These are phyloP conservation scores for Hoplostethus mediterraneus DNA, from an alignment of 2,797 vertebrate genomes.

Conservation along the genomic window DNA sequence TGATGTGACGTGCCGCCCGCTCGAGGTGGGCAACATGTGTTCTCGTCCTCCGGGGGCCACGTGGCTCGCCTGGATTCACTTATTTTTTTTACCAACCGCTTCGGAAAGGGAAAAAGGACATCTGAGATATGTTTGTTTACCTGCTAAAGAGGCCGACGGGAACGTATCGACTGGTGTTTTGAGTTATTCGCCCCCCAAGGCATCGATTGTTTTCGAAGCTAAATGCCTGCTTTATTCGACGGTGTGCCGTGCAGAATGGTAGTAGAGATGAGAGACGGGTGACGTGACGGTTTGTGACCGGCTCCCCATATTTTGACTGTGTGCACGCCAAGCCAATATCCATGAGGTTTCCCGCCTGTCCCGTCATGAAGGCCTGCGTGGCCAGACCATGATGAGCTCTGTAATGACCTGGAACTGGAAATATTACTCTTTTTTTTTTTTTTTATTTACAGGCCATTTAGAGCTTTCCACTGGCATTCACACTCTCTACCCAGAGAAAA, in stretches of 20 bases:
- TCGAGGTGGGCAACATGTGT: slow-evolving; percentile 20
- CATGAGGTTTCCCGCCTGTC: slow-evolving; percentile 34
- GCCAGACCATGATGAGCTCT: slow-evolving; percentile 64
- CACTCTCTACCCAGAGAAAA: slow-evolving; percentile 64
- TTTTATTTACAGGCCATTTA: slow-evolving; percentile 69
- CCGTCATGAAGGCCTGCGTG: slow-evolving; percentile 45
- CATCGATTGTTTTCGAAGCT: not conserved
- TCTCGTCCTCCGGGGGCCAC: slow-evolving; percentile 43
- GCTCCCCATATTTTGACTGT: not conserved
- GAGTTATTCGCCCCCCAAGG: not conserved
- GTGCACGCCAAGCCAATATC: slow-evolving; percentile 8
- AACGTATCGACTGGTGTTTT: not conserved
- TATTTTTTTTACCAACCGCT: not conserved
- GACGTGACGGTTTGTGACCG: not conserved
- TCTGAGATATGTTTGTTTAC: slow-evolving; percentile 38
- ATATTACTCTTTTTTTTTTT: slow-evolving; percentile 69
- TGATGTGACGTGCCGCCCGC: slow-evolving; percentile 26
- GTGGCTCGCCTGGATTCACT: slow-evolving; percentile 28
- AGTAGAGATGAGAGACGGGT: not conserved
- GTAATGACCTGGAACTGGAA: slow-evolving; percentile 74
- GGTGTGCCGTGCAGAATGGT: no score
- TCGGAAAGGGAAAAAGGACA: slow-evolving; percentile 32
- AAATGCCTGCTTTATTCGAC: no score
- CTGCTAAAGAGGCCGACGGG: not conserved
- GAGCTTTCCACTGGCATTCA: slow-evolving; percentile 75